These are phyloP conservation scores for Brienomyrus longianalis DNA, from an alignment of 2,113 vertebrate genomes.

Conservation along the genomic window DNA sequence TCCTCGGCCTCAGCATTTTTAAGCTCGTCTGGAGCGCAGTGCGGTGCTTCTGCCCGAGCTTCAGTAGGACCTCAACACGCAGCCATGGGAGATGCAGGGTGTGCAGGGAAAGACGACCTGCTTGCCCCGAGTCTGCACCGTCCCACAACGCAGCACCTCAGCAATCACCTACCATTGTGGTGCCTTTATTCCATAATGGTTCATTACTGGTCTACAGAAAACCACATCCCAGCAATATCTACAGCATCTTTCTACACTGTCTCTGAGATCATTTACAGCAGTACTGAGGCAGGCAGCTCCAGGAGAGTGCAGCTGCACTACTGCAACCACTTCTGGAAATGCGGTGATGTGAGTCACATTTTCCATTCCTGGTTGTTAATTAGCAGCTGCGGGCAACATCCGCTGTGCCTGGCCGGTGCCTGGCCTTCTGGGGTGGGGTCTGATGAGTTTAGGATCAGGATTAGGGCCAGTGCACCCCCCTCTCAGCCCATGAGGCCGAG, in stretches of 20 bases:
- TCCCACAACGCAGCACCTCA: neutral
- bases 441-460: neutral
- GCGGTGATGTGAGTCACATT: slow-evolving; percentile 46
- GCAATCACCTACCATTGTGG: neutral
- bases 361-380: slow-evolving; percentile 31
- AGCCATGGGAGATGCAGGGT: neutral
- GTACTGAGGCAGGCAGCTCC: neutral
- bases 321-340: neutral
- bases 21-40: neutral
- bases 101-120: neutral
- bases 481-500: no score
- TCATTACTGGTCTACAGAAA: neutral
- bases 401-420: neutral
- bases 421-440: neutral
- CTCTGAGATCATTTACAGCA: neutral
- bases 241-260: neutral
- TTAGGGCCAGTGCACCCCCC: neutral
- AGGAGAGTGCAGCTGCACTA: neutral
- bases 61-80: neutral
- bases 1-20: neutral
- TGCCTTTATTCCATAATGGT: neutral
- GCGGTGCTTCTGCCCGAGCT: neutral
- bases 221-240: neutral
- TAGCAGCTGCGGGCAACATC: slow-evolving; percentile 14
- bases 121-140: neutral